phyloP scores from a whole-genome alignment of 2,113 vertebrate species.

The Lathamus discolor region DNA sequence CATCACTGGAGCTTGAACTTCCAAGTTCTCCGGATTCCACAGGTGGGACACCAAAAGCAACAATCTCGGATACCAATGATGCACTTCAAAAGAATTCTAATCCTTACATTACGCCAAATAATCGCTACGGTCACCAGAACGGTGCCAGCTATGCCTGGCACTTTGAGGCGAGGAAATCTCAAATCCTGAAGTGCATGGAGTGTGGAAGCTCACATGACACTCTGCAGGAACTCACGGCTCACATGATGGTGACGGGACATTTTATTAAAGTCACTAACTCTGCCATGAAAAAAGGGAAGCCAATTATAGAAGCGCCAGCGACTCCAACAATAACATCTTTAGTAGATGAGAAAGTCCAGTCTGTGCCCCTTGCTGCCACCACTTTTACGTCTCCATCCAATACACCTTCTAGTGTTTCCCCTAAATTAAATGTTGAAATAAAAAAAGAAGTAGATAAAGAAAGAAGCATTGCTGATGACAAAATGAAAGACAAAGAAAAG shows the following conservation, averaged over 20 bases:
- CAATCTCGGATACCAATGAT: conserved; percentile 81
- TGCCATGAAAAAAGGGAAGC: conserved; percentile 97
- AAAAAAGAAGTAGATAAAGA: conserved; percentile 95
- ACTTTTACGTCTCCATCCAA: conserved; percentile 91
- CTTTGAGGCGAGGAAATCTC: conserved; percentile 97
- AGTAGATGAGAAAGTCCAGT: conserved; percentile 93
- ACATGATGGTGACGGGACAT: conserved; percentile 99
- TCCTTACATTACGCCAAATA: conserved; percentile 96
- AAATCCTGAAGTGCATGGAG: conserved; percentile 99
- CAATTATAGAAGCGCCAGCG: conserved; percentile 86
- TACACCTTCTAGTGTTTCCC: conserved; percentile 86
- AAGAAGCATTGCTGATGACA: conserved; percentile 81
- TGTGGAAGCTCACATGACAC: conserved; percentile 97
- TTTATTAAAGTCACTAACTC: conserved; percentile 99
- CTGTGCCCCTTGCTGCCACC: conserved; percentile 94
- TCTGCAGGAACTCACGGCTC: conserved; percentile 94
- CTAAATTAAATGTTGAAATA: conserved; percentile 86
- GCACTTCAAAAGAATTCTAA: conserved; percentile 89
- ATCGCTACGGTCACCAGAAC: conserved; percentile 97
- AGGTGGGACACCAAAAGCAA: conserved; percentile 87
- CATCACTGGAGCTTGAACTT: conserved; percentile 88
- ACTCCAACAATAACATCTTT: conserved; percentile 74
- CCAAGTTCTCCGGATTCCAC: conserved; percentile 97
- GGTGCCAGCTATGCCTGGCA: conserved; percentile 99
- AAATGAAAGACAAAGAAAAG: conserved; percentile 85